phyloP scores from a whole-genome alignment of 2,888 invertebrate genomes.

The Anticlea derivata region DNA sequence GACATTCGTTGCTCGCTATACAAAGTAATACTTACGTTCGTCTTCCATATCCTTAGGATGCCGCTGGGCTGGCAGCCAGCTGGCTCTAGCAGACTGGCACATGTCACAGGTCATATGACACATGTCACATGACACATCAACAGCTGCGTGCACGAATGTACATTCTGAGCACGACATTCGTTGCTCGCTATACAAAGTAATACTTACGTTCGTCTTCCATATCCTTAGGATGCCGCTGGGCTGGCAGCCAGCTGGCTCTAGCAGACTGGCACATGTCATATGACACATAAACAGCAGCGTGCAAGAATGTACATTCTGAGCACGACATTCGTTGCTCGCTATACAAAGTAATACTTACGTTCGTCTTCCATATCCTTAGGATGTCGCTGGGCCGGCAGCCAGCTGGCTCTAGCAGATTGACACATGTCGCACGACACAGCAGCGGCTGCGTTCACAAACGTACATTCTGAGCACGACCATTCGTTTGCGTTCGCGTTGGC shows the following conservation, averaged over 20 bases:
- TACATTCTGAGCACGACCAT: conserved; percentile 93
- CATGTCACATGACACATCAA: too few species aligned
- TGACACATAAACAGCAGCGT: conserved; percentile 79
- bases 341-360: too few species aligned
- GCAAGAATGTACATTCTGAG: conserved; percentile 91
- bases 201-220: too few species aligned
- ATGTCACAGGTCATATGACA: too few species aligned
- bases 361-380: conserved; percentile 62
- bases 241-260: conserved; percentile 56
- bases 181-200: too few species aligned
- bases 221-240: too few species aligned
- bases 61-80: conserved; percentile 64
- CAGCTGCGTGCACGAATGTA: too few species aligned
- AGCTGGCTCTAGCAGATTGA: conserved; percentile 80
- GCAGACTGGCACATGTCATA: too few species aligned
- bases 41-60: too few species aligned
- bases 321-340: conserved; percentile 90
- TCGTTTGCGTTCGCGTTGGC: conserved; percentile 62
- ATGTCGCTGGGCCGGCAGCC: conserved; percentile 61
- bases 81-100: conserved; percentile 64
- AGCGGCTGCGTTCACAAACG: conserved; percentile 88
- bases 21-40: too few species aligned
- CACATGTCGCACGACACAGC: conserved; percentile 89
- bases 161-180: too few species aligned
- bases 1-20: too few species aligned